phyloP scores from a whole-genome alignment of 2,113 vertebrate genomes.

The Promerops cafer region DNA sequence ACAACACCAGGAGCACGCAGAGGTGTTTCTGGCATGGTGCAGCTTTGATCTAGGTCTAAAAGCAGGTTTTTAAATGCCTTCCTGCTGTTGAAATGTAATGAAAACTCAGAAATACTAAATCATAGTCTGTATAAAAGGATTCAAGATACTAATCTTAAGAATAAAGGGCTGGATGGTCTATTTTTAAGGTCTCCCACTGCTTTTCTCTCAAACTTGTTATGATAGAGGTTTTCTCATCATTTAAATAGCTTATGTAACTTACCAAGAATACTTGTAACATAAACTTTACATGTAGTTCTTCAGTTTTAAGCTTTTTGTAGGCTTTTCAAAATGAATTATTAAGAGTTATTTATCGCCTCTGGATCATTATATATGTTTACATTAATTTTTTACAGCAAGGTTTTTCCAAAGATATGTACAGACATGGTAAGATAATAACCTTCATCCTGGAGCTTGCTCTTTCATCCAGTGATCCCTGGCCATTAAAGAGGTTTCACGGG shows the following conservation, averaged over 20 bases:
- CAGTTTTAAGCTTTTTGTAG: background rate
- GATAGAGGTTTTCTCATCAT: background rate
- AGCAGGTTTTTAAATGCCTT: background rate
- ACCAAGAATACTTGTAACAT: background rate
- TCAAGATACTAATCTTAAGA: background rate
- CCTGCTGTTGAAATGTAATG: background rate
- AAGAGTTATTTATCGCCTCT: background rate
- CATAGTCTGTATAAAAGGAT: background rate
- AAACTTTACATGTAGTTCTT: background rate
- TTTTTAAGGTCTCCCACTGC: background rate
- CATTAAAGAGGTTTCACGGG: background rate
- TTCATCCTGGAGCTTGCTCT: background rate
- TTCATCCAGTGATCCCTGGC: background rate
- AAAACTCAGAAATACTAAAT: background rate
- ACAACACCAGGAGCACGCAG: background rate
- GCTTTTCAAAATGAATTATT: background rate
- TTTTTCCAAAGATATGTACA: background rate
- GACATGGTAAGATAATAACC: background rate
- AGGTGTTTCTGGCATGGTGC: background rate
- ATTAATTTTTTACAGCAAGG: background rate
- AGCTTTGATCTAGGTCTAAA: background rate
- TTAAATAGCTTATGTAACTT: background rate
- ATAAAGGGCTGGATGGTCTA: background rate
- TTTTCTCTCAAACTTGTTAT: background rate
- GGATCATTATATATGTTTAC: background rate